These are phyloP conservation scores for Monopis laevigella DNA, from an alignment of 2,888 invertebrate species.

Conservation along the genomic window DNA sequence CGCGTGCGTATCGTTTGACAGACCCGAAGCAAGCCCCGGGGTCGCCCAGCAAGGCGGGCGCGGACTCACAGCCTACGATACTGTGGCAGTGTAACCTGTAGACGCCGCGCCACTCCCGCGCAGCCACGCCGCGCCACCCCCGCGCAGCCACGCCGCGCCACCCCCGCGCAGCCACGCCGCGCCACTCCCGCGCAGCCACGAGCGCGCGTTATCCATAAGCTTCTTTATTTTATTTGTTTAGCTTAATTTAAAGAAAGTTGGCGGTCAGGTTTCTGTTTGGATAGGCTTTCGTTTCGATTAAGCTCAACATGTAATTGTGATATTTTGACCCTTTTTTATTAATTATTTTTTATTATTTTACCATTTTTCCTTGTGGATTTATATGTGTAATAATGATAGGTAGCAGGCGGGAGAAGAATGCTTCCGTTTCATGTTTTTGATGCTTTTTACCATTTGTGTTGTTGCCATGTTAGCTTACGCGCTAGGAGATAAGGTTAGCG, in stretches of 20 bases:
- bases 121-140: conserved; percentile 20
- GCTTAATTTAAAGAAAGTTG: conserved; percentile 57
- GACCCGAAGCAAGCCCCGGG: conserved; percentile 89
- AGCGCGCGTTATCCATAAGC: no score
- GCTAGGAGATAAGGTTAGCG: conserved; percentile 1
- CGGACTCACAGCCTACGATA: conserved; percentile 98
- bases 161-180: no score
- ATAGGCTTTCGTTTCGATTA: conserved; percentile 59
- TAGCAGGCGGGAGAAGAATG: no score
- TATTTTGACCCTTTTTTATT: conserved; percentile 59
- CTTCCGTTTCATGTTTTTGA: conserved; percentile 56
- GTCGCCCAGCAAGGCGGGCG: conserved; percentile 78
- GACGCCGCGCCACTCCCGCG: conserved; percentile 33
- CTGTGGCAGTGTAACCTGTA: conserved; percentile 98
- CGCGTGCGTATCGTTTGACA: conserved; percentile 41
- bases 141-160: conserved; percentile 22
- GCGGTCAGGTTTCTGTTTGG: no score
- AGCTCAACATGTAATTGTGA: conserved; percentile 68
- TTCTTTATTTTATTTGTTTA: conserved; percentile 55
- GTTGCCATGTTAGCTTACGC: conserved; percentile 30
- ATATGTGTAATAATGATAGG: no score
- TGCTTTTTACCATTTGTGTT: conserved; percentile 52
- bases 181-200: no score
- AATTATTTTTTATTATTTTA: conserved; percentile 36
- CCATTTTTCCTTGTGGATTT: not conserved